Conservation (phyloP, 1,140 invertebrate species). For the Idris sp. region DNA sequence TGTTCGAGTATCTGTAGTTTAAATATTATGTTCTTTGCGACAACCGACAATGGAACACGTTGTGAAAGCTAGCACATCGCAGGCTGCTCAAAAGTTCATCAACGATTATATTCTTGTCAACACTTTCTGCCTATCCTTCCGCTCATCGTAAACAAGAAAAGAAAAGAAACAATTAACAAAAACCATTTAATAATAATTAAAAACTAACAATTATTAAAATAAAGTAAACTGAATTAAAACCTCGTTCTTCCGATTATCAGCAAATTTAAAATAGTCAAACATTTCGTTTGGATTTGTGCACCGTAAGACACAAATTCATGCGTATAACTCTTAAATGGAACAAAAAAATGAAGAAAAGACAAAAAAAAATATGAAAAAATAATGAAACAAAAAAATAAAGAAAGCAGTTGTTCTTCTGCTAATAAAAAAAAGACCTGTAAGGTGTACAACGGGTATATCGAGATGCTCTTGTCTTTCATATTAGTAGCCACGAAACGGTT, state of each 20-base stretch:
- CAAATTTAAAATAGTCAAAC: constrained; percentile 44
- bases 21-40: too few species aligned
- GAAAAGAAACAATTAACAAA: constrained; percentile 3
- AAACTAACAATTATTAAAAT: constrained; percentile 28
- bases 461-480: constrained; percentile 67
- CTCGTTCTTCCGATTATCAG: constrained; percentile 56
- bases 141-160: constrained; percentile 31
- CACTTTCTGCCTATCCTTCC: constrained; percentile 49
- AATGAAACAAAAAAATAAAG: constrained; percentile 19
- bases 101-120: constrained; percentile 43
- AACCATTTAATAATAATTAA: constrained; percentile 17
- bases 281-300: constrained; percentile 45
- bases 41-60: too few species aligned
- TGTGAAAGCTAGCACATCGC: too few species aligned
- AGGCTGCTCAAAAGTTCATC: constrained; percentile 59
- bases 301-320: constrained; percentile 26
- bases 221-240: constrained; percentile 33
- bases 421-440: constrained; percentile 55
- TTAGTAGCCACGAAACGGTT: constrained; percentile 64
- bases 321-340: too few species aligned
- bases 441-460: constrained; percentile 62
- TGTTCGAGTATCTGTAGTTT: too few species aligned
- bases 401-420: constrained; percentile 33
- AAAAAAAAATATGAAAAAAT: constrained; percentile 24
- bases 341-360: too few species aligned